phyloP scores from a whole-genome alignment of 2,797 vertebrate genomes.

The Phaenicophaeus curvirostris region DNA sequence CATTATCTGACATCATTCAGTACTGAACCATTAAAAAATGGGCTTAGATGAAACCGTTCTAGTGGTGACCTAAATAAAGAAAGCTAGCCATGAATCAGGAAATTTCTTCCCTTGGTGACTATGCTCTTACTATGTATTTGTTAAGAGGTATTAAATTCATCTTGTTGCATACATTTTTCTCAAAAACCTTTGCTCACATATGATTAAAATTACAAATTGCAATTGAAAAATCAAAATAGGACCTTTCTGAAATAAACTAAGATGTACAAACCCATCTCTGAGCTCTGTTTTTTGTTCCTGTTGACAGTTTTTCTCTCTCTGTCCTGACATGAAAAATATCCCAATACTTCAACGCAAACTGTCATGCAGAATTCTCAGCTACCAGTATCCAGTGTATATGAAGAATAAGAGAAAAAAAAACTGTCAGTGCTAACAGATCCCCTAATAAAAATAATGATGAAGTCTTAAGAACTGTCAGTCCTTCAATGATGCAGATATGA shows the following conservation, averaged over 20 bases:
- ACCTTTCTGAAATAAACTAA: conserved; percentile 18
- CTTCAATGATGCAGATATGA: conserved; percentile 37
- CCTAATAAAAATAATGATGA: conserved; percentile 60
- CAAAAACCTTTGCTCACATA: background rate
- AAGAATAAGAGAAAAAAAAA: conserved; percentile 50
- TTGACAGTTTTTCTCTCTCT: conserved; percentile 53
- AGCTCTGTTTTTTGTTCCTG: conserved; percentile 31
- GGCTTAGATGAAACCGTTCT: conserved; percentile 22
- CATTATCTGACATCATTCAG: conserved; percentile 21
- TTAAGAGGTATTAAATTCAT: conserved; percentile 12
- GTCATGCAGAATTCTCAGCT: conserved; percentile 35
- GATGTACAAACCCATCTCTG: conserved; percentile 5
- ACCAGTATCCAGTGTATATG: background rate
- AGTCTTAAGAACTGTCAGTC: conserved; percentile 51
- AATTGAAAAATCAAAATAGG: conserved; percentile 35
- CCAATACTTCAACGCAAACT: background rate
- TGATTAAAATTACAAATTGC: conserved; percentile 3
- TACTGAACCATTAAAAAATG: background rate
- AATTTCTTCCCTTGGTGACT: conserved; percentile 9
- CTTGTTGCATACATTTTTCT: background rate
- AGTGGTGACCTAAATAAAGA: conserved; percentile 43
- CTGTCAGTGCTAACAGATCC: conserved; percentile 21
- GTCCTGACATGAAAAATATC: conserved; percentile 42
- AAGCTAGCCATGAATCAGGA: conserved; percentile 14
- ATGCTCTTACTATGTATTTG: background rate